Percentiles rank a stretch among this genome's conserved stretches.
Evolutionary conservation across 2,113 vertebrate species (phyloP).

Genomic region (Odocoileus virginianus): DNA sequence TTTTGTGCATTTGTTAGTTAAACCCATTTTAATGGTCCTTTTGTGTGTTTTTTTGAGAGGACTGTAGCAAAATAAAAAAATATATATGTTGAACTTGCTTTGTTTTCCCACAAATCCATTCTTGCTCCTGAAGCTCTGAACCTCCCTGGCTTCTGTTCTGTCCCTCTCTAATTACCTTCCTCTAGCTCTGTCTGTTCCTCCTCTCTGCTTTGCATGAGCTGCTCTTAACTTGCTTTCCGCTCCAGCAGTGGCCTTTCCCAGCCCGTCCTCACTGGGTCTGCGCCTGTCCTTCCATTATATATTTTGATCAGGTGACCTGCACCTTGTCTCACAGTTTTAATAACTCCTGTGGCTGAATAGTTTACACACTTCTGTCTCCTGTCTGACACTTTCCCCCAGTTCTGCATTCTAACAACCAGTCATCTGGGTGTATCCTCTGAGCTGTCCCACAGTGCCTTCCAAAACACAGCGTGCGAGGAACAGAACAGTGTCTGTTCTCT

Average conservation of each 20-base stretch:
- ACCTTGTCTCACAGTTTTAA: background rate
- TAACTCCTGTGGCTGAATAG: background rate
- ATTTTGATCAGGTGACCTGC: background rate
- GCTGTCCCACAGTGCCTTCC: background rate
- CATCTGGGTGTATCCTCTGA: background rate
- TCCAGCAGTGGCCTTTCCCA: background rate
- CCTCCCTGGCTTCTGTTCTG: background rate
- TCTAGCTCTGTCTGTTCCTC: background rate
- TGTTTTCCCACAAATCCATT: background rate
- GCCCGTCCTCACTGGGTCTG: background rate
- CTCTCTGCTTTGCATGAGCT: background rate
- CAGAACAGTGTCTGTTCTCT: background rate
- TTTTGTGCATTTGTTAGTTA: background rate
- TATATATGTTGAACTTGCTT: background rate
- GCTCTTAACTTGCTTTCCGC: background rate
- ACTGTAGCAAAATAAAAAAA: background rate
- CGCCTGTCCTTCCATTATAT: background rate
- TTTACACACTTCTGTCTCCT: background rate
- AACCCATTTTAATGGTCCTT: background rate
- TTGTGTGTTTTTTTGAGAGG: background rate
- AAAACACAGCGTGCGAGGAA: background rate
- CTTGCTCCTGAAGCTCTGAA: background rate
- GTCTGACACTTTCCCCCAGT: background rate
- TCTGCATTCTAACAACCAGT: background rate
- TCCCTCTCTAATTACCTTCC: background rate